Evolutionary conservation across 2,888 invertebrate genomes (phyloP).

Genomic region (Drosophila rubida): DNA sequence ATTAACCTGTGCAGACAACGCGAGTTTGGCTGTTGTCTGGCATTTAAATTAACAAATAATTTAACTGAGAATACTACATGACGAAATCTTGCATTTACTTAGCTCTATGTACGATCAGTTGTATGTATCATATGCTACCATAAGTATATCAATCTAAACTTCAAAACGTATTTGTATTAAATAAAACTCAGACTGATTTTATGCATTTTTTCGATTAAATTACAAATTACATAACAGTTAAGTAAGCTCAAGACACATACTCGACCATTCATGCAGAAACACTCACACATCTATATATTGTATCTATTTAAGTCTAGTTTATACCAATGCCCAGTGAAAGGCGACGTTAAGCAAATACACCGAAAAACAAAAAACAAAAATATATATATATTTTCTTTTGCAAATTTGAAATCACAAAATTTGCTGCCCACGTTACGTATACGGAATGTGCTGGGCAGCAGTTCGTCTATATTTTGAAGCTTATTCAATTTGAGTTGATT

Average conservation of each 20-base stretch:
- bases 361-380: not conserved
- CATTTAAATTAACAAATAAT: conserved; percentile 18
- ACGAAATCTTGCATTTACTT: conserved; percentile 52
- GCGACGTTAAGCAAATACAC: not conserved
- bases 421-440: not conserved
- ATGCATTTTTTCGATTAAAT: conserved; percentile 63
- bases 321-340: not conserved
- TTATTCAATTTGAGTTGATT: conserved; percentile 18
- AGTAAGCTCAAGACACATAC: conserved; percentile 45
- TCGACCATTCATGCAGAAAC: conserved; percentile 9
- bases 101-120: conserved; percentile 29
- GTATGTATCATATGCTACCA: conserved; percentile 24
- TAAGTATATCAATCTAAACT: conserved; percentile 25
- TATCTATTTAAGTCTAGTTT: conserved; percentile 10
- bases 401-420: not conserved
- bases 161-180: conserved; percentile 50
- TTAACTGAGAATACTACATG: conserved; percentile 15
- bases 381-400: not conserved
- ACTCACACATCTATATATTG: conserved; percentile 12
- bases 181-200: conserved; percentile 76
- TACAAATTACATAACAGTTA: conserved; percentile 34
- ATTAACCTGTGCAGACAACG: conserved; percentile 36
- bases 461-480: not conserved
- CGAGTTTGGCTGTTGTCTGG: not conserved
- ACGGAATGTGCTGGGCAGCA: not conserved